These are phyloP conservation scores for Saxidomus purpurata DNA, from an alignment of 1,140 invertebrate genomes.

Conservation along the genomic window DNA sequence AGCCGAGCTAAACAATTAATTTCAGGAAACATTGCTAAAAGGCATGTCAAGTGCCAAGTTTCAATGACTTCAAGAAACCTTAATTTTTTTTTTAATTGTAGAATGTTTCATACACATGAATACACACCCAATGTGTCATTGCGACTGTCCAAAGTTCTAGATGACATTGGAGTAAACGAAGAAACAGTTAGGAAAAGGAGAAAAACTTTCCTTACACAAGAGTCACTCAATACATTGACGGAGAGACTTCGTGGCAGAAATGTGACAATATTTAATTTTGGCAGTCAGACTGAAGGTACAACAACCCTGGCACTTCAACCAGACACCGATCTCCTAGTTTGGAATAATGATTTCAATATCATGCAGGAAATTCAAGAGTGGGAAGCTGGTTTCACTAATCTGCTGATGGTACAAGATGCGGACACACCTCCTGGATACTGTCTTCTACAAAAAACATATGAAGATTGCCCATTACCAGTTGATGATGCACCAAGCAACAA, in stretches of 20 bases:
- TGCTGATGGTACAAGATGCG: not conserved
- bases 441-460: too few relatives aligned
- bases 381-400: not conserved
- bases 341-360: too few relatives aligned
- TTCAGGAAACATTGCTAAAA: too few relatives aligned
- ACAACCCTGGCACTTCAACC: not conserved
- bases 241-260: not conserved
- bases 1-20: too few relatives aligned
- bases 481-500: too few relatives aligned
- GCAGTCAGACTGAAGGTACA: too few relatives aligned
- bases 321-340: not conserved
- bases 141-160: not conserved
- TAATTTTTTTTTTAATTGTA: too few relatives aligned
- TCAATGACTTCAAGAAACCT: too few relatives aligned
- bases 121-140: not conserved
- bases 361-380: not conserved
- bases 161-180: not conserved
- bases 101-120: too few relatives aligned
- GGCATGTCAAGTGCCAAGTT: too few relatives aligned
- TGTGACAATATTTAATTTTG: not conserved
- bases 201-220: not conserved
- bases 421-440: constrained; percentile 4
- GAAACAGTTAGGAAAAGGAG: not conserved
- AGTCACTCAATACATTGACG: not conserved
- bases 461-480: not conserved